Evolutionary conservation across 2,888 invertebrate genomes (phyloP), one percentile per base, ranked within the genome.

Genomic region (Galerucella calmariensis): DNA sequence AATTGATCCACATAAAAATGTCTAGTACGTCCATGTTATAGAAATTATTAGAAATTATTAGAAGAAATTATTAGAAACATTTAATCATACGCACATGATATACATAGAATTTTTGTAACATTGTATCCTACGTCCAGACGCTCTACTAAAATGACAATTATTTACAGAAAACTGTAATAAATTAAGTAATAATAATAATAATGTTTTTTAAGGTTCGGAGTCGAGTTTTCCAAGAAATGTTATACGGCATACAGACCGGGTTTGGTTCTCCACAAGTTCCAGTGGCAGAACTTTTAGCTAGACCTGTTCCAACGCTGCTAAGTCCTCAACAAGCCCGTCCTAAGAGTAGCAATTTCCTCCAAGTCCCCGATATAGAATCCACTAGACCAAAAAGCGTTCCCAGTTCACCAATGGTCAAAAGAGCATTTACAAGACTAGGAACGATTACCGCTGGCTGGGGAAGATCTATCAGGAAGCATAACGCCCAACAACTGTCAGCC

Each of bases 181-280:
- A 27, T 2, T 27, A 27, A 20, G 1, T 20, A 44, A 44, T 44
- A 44, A 44, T 6, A 12, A 48, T 14, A 20, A n/a, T n/a, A 51
- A 51, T 61, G 10, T 59, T 35, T 24, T 67, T 67, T 20, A 27
- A 77, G 77, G 77, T 79, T 6, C 75, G 79, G 81, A 97, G 96
- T 91, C 93, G 95, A 81, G 94, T 95, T n/a, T 95, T 93, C 86
- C 94, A 97, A 90, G 97, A 97, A 89, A 97, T 97, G 96, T 88
- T 97, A 67, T 97, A 97, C 86, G 97, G 97, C 73, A 97, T 97
- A 83, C 96, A 96, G 86, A 95, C 96, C 0, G 97, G 97, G 69
- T 96, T 97, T 85, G 97, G 97, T 4, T 96, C 96, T 65, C 96
- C 97, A 0, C 96, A 97, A 89, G 96, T 96, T 78, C 96, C 97